Conservation (phyloP, 1,140 invertebrate species). For the Chironomus tepperi region DNA sequence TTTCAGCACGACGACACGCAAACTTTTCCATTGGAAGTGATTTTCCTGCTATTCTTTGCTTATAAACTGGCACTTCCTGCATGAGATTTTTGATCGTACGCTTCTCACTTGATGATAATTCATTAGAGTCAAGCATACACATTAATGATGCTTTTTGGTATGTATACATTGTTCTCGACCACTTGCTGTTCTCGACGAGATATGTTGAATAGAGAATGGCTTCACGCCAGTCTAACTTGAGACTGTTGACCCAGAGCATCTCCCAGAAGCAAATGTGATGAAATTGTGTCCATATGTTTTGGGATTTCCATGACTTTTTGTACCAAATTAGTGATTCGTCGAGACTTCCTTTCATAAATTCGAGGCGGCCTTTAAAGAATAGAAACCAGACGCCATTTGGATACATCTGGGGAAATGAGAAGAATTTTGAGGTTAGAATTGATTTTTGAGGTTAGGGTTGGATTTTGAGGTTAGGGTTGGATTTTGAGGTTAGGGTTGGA, state of each 20-base stretch:
- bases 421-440: neutral
- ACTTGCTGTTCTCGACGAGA: conserved; percentile 70
- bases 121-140: conserved; percentile 43
- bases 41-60: conserved; percentile 89
- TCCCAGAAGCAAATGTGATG: conserved; percentile 96
- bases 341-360: conserved; percentile 73
- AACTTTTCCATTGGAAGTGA: conserved; percentile 96
- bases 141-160: conserved; percentile 82
- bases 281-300: conserved; percentile 84
- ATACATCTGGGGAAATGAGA: conserved; percentile 45
- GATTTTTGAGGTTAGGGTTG: neutral
- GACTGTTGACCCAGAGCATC: conserved; percentile 75
- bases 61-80: conserved; percentile 64
- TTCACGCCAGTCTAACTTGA: conserved; percentile 58
- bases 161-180: conserved; percentile 85
- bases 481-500: too few relatives aligned
- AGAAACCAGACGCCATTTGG: conserved; percentile 86
- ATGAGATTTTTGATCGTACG: conserved; percentile 49
- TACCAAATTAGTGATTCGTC: conserved; percentile 68
- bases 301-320: conserved; percentile 73
- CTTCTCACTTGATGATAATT: conserved; percentile 45
- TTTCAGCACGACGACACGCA: conserved; percentile 70
- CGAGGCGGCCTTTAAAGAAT: conserved; percentile 79
- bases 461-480: neutral
- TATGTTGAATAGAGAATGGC: conserved; percentile 62